Conservation (phyloP, 2,888 invertebrate species). For the Sipha maydis region DNA sequence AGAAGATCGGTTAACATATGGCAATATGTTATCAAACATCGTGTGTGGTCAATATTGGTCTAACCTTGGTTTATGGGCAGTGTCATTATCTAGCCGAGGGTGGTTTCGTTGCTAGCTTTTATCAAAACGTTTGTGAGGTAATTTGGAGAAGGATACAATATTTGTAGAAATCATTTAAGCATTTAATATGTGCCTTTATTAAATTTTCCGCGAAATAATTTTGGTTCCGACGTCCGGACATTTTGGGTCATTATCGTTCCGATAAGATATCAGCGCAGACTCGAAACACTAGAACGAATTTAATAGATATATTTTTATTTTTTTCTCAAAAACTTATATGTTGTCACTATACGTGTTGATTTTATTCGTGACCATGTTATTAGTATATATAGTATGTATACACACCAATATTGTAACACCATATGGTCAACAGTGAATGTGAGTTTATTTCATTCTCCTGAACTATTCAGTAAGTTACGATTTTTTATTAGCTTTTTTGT, state of each 20-base stretch:
- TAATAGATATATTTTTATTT: neutral
- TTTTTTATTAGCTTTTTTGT: too few relatives aligned
- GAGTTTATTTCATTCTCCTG: neutral
- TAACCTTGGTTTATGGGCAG: neutral
- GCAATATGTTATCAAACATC: neutral
- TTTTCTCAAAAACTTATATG: too few relatives aligned
- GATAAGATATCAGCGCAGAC: neutral
- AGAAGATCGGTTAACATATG: neutral
- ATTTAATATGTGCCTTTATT: neutral
- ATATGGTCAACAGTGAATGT: neutral
- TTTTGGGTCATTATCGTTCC: neutral
- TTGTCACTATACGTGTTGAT: too few relatives aligned
- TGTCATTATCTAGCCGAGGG: neutral
- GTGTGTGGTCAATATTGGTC: neutral
- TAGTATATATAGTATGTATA: too few relatives aligned
- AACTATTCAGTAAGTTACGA: too few relatives aligned
- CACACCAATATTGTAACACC: neutral
- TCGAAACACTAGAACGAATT: neutral
- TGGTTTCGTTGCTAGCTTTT: neutral
- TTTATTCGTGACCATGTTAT: too few relatives aligned
- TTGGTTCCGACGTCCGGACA: neutral
- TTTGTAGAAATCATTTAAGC: neutral
- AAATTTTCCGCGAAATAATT: neutral
- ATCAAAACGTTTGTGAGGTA: neutral
- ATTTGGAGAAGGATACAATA: too few relatives aligned